Evolutionary conservation across 2,888 invertebrate species (phyloP).

Genomic region (Sinelater perroti): DNA sequence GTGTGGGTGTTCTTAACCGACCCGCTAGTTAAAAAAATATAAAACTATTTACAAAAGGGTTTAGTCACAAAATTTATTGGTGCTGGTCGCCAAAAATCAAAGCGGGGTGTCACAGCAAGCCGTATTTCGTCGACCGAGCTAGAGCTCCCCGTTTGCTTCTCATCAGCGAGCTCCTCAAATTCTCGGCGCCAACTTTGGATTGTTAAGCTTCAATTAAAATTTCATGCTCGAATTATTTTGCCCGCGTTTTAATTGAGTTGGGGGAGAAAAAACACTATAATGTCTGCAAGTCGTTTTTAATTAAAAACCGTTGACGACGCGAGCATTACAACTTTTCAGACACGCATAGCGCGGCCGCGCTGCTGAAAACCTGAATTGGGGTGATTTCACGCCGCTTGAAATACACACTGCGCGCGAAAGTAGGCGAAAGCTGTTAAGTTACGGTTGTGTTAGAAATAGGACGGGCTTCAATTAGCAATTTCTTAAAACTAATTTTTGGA

Average conservation of each 20-base stretch:
- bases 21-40: too few relatives aligned
- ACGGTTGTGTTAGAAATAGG: too few relatives aligned
- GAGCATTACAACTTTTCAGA: constrained; percentile 10
- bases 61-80: too few relatives aligned
- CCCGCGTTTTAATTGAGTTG: constrained; percentile 32
- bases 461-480: too few relatives aligned
- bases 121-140: constrained; percentile 19
- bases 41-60: too few relatives aligned
- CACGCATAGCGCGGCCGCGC: constrained; percentile 12
- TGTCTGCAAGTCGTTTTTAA: constrained; percentile 33
- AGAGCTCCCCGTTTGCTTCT: constrained; percentile 8
- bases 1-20: too few relatives aligned
- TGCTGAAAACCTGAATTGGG: constrained; percentile 5
- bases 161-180: constrained; percentile 26
- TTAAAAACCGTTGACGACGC: constrained; percentile 29
- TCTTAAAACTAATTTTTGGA: too few relatives aligned
- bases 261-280: constrained; percentile 28
- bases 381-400: not conserved
- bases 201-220: constrained; percentile 42
- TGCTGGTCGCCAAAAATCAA: too few relatives aligned
- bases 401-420: too few relatives aligned
- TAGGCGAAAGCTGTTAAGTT: too few relatives aligned
- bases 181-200: constrained; percentile 39
- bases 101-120: too few relatives aligned
- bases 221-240: constrained; percentile 38